Evolutionary conservation across 2,113 vertebrate genomes (phyloP).

Genomic region (Mirza zaza): DNA sequence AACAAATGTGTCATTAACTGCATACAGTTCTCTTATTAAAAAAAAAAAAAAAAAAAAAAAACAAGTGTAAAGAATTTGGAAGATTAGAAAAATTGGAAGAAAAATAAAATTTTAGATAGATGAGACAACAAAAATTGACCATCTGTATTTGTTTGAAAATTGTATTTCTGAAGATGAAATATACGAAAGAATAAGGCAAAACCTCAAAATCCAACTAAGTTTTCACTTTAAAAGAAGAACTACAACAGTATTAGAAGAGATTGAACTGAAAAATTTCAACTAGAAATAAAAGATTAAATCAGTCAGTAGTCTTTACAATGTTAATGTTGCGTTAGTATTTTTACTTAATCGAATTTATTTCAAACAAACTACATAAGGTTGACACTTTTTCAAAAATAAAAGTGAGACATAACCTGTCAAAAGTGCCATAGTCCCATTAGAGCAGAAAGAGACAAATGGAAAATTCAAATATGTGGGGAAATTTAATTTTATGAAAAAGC

Average conservation of each 20-base stretch:
- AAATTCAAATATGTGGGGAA: neutral
- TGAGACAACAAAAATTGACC: neutral
- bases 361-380: neutral
- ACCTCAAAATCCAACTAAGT: neutral
- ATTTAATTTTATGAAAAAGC: constrained; percentile 41
- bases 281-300: neutral
- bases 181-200: neutral
- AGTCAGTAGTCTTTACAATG: neutral
- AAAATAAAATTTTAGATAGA: neutral
- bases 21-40: neutral
- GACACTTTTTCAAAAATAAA: neutral
- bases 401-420: neutral
- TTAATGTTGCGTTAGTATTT: neutral
- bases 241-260: neutral
- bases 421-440: neutral
- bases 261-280: neutral
- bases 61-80: neutral
- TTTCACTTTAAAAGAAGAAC: neutral
- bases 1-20: neutral
- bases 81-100: neutral
- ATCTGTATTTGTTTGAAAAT: neutral
- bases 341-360: neutral
- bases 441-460: neutral
- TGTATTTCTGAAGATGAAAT: neutral
- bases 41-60: neutral